Percentiles rank a stretch among this genome's conserved stretches.
Evolutionary conservation across 2,888 invertebrate species (phyloP).

Genomic region (Endotricha flammealis): DNA sequence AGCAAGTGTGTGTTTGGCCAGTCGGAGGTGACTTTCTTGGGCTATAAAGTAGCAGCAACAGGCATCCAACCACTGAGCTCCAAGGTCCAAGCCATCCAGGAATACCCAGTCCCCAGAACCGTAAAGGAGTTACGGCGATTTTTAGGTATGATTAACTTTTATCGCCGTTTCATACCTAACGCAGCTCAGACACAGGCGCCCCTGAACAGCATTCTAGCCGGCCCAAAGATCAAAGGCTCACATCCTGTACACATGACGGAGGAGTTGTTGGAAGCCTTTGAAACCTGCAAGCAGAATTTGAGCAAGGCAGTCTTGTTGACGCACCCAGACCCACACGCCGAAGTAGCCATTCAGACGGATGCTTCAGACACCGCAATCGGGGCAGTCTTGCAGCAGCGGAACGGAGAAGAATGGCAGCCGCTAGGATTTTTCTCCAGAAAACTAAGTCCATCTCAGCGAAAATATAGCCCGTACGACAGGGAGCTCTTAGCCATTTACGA

Average conservation of each 20-base stretch:
- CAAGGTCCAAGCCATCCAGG: too few relatives aligned
- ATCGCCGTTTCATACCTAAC: too few relatives aligned
- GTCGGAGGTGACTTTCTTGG: too few relatives aligned
- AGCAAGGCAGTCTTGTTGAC: slow-evolving; percentile 30
- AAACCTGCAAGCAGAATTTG: slow-evolving; percentile 27
- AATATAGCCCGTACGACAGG: too few relatives aligned
- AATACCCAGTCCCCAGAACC: too few relatives aligned
- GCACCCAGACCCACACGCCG: slow-evolving; percentile 31
- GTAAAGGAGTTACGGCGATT: too few relatives aligned
- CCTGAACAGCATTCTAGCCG: slow-evolving; percentile 17
- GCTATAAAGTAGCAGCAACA: too few relatives aligned
- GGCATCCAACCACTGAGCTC: too few relatives aligned
- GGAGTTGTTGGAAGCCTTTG: slow-evolving; percentile 22
- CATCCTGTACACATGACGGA: slow-evolving; percentile 22
- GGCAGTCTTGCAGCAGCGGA: slow-evolving; percentile 39
- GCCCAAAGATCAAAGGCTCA: slow-evolving; percentile 24
- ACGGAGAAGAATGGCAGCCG: slow-evolving; percentile 7
- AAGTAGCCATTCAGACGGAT: slow-evolving; percentile 34
- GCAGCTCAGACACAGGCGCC: too few relatives aligned
- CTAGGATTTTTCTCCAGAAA: slow-evolving; percentile 6
- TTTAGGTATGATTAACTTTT: too few relatives aligned
- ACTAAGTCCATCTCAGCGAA: not conserved
- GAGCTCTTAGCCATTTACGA: slow-evolving; percentile 24
- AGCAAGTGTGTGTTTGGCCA: too few relatives aligned
- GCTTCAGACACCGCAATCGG: slow-evolving; percentile 46